These are phyloP conservation scores for Podarcis siculus DNA, from an alignment of 2,797 vertebrate species.

Conservation along the genomic window DNA sequence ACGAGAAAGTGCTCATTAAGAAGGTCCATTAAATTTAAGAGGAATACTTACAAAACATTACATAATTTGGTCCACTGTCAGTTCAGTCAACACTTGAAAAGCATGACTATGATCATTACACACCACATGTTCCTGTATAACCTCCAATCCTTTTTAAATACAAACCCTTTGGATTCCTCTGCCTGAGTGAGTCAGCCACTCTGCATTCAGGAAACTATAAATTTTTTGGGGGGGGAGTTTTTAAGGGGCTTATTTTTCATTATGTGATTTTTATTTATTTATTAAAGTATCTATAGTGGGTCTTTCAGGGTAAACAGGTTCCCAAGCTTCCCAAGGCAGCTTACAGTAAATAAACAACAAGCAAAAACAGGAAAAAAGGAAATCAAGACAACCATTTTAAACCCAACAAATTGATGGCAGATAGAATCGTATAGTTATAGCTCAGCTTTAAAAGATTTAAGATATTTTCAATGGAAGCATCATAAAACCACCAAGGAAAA, in stretches of 20 bases:
- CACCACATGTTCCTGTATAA: neutral
- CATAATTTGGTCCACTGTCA: neutral
- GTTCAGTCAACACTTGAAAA: neutral
- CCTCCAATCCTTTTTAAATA: neutral
- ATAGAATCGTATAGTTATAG: neutral
- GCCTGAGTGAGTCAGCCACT: neutral
- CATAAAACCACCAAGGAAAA: neutral
- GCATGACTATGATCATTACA: neutral
- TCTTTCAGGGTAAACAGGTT: too few species aligned
- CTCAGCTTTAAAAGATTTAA: neutral
- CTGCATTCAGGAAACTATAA: neutral
- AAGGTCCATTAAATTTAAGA: accelerated
- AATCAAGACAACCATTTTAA: too few species aligned
- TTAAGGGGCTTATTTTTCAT: too few species aligned
- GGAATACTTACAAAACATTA: neutral
- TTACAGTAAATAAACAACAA: too few species aligned
- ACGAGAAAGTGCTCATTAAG: neutral
- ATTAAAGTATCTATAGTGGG: too few species aligned
- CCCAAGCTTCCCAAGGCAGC: too few species aligned
- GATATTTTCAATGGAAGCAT: neutral
- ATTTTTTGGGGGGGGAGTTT: neutral
- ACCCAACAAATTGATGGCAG: neutral
- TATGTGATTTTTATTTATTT: too few species aligned
- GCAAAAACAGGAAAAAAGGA: too few species aligned
- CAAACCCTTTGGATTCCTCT: neutral